Evolutionary conservation across 2,888 invertebrate genomes (phyloP), one percentile per base, ranked within the genome.

Genomic region (Biston stratarius): DNA sequence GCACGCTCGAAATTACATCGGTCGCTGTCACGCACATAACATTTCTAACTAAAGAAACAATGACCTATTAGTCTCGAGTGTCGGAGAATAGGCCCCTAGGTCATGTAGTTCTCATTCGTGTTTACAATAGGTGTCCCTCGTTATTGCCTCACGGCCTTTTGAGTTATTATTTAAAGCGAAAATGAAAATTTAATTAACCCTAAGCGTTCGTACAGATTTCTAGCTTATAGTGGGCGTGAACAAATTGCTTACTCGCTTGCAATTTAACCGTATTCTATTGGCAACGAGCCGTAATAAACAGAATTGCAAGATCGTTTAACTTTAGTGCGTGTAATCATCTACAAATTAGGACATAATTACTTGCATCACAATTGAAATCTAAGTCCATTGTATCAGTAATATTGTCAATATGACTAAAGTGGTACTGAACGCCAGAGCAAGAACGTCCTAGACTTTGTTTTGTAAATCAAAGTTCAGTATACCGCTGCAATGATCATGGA

Each of bases 101-200:
- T 60, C 62, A 64, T 66, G 36, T 69, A 72, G 69, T 67, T 9
- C 56, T 67, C 61, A 63, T 68, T 65, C 55, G 56, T 71, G 67
- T 67, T 67, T 47, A 62, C 72, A 65, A 63, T 59, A 68, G 53
- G 47, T 58, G n/a, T 58, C 57, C 47, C 51, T 58, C 34, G 61
- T 61, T 51, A 64, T 52, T 38, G 69, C 70, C 69, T 71, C 44
- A 63, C 60, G 71, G 70, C 69, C 67, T 59, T 68, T 55, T 64
- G 55, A 64, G 52, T 70, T 64, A 71, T 71, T 65, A 59, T 57
- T 57, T 47, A 40, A 45, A 61, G 60, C 34, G 61, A 62, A 61
- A 60, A 61, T 62, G 70, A 57, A 71, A 61, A 67, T 70, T 71
- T 60, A 69, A 74, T 74, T 70, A 68, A 68, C 66, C 70, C 55